phyloP scores from a whole-genome alignment of 2,888 invertebrate genomes.

The Phyllotreta striolata region DNA sequence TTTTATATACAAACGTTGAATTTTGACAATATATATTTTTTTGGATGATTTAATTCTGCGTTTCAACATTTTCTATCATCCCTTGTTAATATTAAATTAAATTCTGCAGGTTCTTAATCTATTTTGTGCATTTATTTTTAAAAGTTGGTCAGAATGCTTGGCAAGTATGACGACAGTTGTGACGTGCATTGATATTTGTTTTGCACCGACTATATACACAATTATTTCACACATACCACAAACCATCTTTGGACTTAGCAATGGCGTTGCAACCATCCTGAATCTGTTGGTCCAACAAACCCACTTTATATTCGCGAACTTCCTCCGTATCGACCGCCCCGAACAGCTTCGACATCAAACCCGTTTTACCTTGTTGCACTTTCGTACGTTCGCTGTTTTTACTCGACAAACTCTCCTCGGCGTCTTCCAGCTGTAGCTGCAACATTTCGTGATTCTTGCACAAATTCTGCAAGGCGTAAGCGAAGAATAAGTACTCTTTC shows the following conservation, averaged over 20 bases:
- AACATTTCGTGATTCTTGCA: conserved; percentile 72
- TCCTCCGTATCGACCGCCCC: conserved; percentile 81
- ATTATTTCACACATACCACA: conserved; percentile 64
- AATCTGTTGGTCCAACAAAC: conserved; percentile 73
- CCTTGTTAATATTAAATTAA: too few relatives aligned
- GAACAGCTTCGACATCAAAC: conserved; percentile 77
- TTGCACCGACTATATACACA: conserved; percentile 4
- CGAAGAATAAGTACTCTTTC: conserved; percentile 83
- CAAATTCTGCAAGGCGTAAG: conserved; percentile 76
- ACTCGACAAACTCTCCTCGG: conserved; percentile 66
- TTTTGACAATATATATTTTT: too few relatives aligned
- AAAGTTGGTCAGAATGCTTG: too few relatives aligned
- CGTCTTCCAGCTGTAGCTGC: conserved; percentile 75
- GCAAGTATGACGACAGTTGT: too few relatives aligned
- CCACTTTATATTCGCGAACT: conserved; percentile 74
- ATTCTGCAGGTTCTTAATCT: too few relatives aligned
- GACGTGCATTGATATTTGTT: too few relatives aligned
- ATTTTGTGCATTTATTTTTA: too few relatives aligned
- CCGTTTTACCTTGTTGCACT: conserved; percentile 72
- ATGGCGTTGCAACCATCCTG: conserved; percentile 68
- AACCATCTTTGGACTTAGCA: conserved; percentile 65
- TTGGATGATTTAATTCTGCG: too few relatives aligned
- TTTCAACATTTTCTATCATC: too few relatives aligned
- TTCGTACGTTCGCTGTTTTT: conserved; percentile 66
- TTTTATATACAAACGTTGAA: too few relatives aligned